These are phyloP conservation scores for Nannobrachium achirus DNA, from an alignment of 2,113 vertebrate genomes.

Conservation along the genomic window DNA sequence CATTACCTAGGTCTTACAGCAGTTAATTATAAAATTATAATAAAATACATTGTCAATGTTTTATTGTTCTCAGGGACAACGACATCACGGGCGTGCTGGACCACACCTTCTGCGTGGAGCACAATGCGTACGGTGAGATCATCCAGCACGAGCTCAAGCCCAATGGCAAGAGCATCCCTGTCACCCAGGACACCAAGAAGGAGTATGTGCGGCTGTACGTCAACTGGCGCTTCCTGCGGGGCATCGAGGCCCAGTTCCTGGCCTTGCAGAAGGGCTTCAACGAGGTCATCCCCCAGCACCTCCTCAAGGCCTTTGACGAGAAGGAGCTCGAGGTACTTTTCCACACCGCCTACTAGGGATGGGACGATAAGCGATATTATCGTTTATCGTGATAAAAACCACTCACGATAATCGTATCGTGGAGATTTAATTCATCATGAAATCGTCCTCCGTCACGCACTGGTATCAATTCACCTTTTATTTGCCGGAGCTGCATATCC, in stretches of 20 bases:
- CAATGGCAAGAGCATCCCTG: conserved; percentile 94
- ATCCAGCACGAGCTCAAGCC: conserved; percentile 99
- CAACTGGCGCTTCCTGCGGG: conserved; percentile 98
- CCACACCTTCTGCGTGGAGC: conserved; percentile 98
- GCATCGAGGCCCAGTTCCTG: conserved; percentile 98
- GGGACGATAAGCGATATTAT: too few relatives aligned
- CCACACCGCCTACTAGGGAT: too few relatives aligned
- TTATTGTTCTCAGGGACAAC: conserved; percentile 84
- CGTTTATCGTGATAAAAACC: too few relatives aligned
- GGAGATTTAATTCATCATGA: too few relatives aligned
- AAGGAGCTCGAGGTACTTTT: conserved; percentile 94
- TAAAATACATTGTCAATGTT: too few relatives aligned
- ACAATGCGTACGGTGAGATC: conserved; percentile 97
- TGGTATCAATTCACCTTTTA: too few relatives aligned
- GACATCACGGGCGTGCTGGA: conserved; percentile 98
- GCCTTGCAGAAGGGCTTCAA: conserved; percentile 99
- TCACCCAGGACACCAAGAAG: conserved; percentile 97
- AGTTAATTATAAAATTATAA: too few relatives aligned
- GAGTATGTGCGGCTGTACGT: conserved; percentile 98
- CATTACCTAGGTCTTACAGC: background rate
- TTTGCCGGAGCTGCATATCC: too few relatives aligned
- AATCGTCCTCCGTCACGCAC: too few relatives aligned
- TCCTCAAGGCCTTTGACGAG: conserved; percentile 98
- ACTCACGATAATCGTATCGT: too few relatives aligned
- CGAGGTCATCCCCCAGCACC: conserved; percentile 98